phyloP scores from a whole-genome alignment of 2,888 invertebrate genomes.

The Belgica antarctica region DNA sequence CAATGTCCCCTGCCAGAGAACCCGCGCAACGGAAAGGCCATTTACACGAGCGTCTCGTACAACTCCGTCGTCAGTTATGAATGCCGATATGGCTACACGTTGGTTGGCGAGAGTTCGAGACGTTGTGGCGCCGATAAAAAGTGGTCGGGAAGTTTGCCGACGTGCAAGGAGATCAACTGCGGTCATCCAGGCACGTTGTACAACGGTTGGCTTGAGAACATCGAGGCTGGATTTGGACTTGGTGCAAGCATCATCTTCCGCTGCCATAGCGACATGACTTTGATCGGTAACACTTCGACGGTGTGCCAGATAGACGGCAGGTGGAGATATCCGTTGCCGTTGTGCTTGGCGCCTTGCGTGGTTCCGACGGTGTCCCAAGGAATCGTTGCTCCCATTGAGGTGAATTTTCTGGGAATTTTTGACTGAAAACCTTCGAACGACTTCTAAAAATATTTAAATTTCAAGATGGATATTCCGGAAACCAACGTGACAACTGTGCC shows the following conservation, averaged over 20 bases:
- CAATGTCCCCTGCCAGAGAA: slow-evolving; percentile 86
- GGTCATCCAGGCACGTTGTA: slow-evolving; percentile 89
- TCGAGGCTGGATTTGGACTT: slow-evolving; percentile 82
- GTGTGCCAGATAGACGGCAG: slow-evolving; percentile 91
- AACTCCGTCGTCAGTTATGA: slow-evolving; percentile 94
- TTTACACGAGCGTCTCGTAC: slow-evolving; percentile 89
- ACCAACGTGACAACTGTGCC: slow-evolving; percentile 49
- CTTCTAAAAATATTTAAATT: too few relatives aligned
- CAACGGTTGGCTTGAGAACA: slow-evolving; percentile 94
- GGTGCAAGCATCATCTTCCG: slow-evolving; percentile 91
- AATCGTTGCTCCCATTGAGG: slow-evolving; percentile 63
- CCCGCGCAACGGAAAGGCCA: slow-evolving; percentile 88
- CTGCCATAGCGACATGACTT: slow-evolving; percentile 87
- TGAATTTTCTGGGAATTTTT: not conserved
- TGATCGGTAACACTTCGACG: slow-evolving; percentile 83
- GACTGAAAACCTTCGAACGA: too few relatives aligned
- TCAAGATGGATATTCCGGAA: slow-evolving; percentile 50
- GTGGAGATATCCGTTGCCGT: slow-evolving; percentile 76
- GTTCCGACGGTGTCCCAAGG: slow-evolving; percentile 85
- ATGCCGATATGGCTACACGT: slow-evolving; percentile 89
- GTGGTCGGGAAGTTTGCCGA: slow-evolving; percentile 90
- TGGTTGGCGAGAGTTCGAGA: slow-evolving; percentile 85
- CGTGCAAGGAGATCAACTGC: slow-evolving; percentile 97
- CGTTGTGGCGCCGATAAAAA: slow-evolving; percentile 90
- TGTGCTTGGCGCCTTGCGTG: slow-evolving; percentile 78